Evolutionary conservation across 1,140 invertebrate genomes (phyloP), one percentile per base, ranked within the genome.

Genomic region (Drosophila pallidifrons): DNA sequence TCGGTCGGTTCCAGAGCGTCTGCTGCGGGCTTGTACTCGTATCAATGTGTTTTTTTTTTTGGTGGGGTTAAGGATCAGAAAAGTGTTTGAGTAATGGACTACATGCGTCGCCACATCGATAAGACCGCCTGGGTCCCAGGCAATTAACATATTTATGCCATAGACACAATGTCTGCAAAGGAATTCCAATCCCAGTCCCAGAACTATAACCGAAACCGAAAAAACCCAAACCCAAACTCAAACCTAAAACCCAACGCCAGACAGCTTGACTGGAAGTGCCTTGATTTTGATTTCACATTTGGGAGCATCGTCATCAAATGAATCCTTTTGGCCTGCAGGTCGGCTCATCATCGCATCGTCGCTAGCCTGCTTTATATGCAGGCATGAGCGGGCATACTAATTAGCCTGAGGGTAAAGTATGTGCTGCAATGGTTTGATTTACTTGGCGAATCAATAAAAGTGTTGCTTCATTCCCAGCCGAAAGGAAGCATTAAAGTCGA

Each of bases 351-450:
- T 82, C 77, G 58, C 71, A 79, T 82, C 77, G 58, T 30, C 60
- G 60, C 68, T 58, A 58, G 73, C 67, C 51, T 75, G 68, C 43
- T 58, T 82, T 79, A 87, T 88, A 88, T 83, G 82, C 83, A 88
- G 83, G 80, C 85, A 80, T 87, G 82, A 88, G 69, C 82, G 77
- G 80, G 82, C 83, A 87, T 87, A 87, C 82, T 87, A 87, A 87
- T 87, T 87, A 88, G 82, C 71, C 67, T 58, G 71, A 65, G 59
- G 74, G 64, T 73, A 67, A 61, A 13, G 68, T 54, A 59, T 52
- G 65, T 49, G 51, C 70, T 55, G 79, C 57, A 71, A 65, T 86
- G 71, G 61, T 88, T 83, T 82, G 82, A 82, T 87, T 83, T 88
- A 64, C 67, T 71, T 43, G 59, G 43, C 66, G 67, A 75, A 75